Evolutionary conservation across 2,797 vertebrate species (phyloP), one percentile per base, ranked within the genome.

Genomic region (Bradypodion ventrale): DNA sequence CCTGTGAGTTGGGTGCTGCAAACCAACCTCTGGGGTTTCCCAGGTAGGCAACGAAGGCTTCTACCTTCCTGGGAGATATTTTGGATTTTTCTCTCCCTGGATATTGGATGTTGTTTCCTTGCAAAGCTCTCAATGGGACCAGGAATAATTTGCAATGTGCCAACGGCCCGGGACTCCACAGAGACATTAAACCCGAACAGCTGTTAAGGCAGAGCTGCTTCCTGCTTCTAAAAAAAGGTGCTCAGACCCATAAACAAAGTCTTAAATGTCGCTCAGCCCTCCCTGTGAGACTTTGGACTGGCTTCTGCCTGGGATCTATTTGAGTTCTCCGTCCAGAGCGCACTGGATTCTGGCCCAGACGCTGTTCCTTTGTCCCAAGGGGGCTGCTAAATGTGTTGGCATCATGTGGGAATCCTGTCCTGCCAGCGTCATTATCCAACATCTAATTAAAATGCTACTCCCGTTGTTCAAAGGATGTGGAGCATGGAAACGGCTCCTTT

Each of bases 171-270:
- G 13, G 5, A 37, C 44, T 7, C 27, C 10, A 25, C 16, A 65
- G 65, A 0, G 1, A 15, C 76, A 6, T 0, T 65, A 75, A 37
- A 88, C 44, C 77, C 46, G 73, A 49, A n/a, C 10, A 15, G 81
- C 80, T 35, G 62, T 37, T 1, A 85, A 40, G 29, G 56, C 6
- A 62, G 52, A 70, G 12, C 77, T 66, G 59, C 78, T 25, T 52
- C 83, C 77, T 87, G 78, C 10, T 10, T 78, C 42, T 78, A 29
- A 0, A 37, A 82, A 56, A 5, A 8, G 42, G 0, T 0, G 5
- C 35, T 9, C 66, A 65, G 42, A 10, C 68, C 75, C 35, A 0
- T 81, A 83, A 16, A 44, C 63, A 13, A 9, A 0, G 0, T 7
- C 42, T 21, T 13, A 49, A 32, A 9, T 46, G 62, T 44, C 25